phyloP scores from a whole-genome alignment of 2,888 invertebrate species.

The Neoascia interrupta region DNA sequence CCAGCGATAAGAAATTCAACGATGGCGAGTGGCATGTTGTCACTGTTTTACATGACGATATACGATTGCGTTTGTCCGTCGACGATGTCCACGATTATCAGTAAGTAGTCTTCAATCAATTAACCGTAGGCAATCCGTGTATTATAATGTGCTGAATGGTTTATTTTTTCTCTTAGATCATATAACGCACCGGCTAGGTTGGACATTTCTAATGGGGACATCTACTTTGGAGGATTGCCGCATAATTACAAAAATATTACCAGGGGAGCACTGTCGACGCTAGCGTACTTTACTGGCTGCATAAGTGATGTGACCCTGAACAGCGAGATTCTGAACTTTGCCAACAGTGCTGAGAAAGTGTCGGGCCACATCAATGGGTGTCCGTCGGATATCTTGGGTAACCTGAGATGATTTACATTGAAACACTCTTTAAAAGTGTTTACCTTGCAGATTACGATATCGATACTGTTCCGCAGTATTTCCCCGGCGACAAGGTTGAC shows the following conservation, averaged over 20 bases:
- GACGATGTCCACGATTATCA: slow-evolving; percentile 90
- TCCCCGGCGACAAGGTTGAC: slow-evolving; percentile 74
- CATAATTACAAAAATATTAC: slow-evolving; percentile 81
- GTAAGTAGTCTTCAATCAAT: slow-evolving; percentile 80
- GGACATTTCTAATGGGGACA: slow-evolving; percentile 84
- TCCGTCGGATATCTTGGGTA: slow-evolving; percentile 77
- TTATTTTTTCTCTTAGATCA: slow-evolving; percentile 81
- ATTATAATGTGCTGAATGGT: no score
- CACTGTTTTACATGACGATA: slow-evolving; percentile 87
- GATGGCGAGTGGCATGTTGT: slow-evolving; percentile 98
- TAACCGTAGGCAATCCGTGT: no score
- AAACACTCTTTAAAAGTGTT: background rate
- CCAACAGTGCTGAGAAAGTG: slow-evolving; percentile 83
- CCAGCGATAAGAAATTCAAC: slow-evolving; percentile 85
- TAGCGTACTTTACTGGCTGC: slow-evolving; percentile 90
- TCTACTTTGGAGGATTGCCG: slow-evolving; percentile 94
- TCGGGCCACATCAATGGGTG: slow-evolving; percentile 84
- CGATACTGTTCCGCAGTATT: slow-evolving; percentile 73
- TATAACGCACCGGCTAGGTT: slow-evolving; percentile 82
- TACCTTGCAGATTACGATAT: slow-evolving; percentile 75
- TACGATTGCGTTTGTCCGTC: slow-evolving; percentile 87
- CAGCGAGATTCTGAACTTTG: slow-evolving; percentile 89
- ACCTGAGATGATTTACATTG: slow-evolving; percentile 41
- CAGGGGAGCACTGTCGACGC: slow-evolving; percentile 82
- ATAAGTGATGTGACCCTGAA: slow-evolving; percentile 96